Evolutionary conservation across 2,888 invertebrate species (phyloP).

Genomic region (Epistrophe eligans): DNA sequence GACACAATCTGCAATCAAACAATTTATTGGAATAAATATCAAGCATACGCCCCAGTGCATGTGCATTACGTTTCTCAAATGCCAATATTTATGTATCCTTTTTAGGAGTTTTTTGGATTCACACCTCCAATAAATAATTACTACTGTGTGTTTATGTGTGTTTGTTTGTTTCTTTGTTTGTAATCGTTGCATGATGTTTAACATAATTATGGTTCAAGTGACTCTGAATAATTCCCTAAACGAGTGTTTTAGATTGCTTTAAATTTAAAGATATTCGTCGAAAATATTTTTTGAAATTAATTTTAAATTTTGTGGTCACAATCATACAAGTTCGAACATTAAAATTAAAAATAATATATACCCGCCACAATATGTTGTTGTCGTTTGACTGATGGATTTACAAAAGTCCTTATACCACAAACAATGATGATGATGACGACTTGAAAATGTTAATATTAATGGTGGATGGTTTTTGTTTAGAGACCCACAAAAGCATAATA

Average conservation of each 20-base stretch:
- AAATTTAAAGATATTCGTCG: conserved; percentile 9
- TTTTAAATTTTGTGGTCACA: not conserved
- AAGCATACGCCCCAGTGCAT: conserved; percentile 51
- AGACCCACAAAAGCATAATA: not conserved
- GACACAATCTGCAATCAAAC: conserved; percentile 42
- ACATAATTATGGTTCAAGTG: not conserved
- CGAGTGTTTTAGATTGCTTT: conserved; percentile 43
- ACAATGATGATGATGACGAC: conserved; percentile 7
- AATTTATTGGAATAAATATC: conserved; percentile 62
- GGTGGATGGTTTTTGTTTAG: not conserved
- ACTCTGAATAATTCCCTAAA: conserved; percentile 11
- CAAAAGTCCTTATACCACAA: not conserved
- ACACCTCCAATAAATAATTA: not conserved
- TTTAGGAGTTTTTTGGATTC: not conserved
- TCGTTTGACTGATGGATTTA: conserved; percentile 21
- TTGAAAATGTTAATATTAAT: not conserved
- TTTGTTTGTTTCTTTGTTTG: not conserved
- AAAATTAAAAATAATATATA: conserved; percentile 19
- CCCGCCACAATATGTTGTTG: not conserved
- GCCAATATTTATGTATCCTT: conserved; percentile 25
- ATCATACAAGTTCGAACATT: not conserved
- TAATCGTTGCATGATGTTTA: not conserved
- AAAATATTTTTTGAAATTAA: conserved; percentile 20
- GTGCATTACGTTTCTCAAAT: conserved; percentile 57
- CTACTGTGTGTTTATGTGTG: too few relatives aligned